These are phyloP conservation scores for Limnephilus lunatus DNA, from an alignment of 2,888 invertebrate species.

Conservation along the genomic window DNA sequence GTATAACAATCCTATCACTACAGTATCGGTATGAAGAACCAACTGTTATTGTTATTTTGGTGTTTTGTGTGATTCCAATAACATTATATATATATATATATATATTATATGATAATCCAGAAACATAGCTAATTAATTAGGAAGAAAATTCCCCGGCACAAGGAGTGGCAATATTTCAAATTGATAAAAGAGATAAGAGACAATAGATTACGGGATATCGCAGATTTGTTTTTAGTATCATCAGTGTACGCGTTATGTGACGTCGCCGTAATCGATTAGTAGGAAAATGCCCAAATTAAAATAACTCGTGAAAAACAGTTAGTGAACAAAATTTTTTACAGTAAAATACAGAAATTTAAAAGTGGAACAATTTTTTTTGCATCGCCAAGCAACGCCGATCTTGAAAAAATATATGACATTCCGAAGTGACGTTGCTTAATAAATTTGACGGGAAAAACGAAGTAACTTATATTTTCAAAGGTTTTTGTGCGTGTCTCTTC, in stretches of 20 bases:
- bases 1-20: too few species aligned
- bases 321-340: neutral
- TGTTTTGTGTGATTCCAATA: too few species aligned
- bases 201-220: neutral
- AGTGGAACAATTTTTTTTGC: neutral
- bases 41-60: too few species aligned
- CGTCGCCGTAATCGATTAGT: neutral
- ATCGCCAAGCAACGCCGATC: neutral
- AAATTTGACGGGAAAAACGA: neutral
- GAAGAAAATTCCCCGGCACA: neutral
- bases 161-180: neutral
- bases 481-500: neutral
- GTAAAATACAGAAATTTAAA: neutral
- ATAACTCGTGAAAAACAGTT: neutral
- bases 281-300: neutral
- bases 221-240: neutral
- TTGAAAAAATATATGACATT: neutral
- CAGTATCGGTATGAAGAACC: too few species aligned
- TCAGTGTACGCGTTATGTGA: neutral
- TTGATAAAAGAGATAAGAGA: neutral
- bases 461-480: neutral
- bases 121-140: neutral
- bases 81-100: neutral
- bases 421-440: neutral
- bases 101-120: too few species aligned